Evolutionary conservation across 2,797 vertebrate genomes (phyloP).

Genomic region (Liasis olivaceus): DNA sequence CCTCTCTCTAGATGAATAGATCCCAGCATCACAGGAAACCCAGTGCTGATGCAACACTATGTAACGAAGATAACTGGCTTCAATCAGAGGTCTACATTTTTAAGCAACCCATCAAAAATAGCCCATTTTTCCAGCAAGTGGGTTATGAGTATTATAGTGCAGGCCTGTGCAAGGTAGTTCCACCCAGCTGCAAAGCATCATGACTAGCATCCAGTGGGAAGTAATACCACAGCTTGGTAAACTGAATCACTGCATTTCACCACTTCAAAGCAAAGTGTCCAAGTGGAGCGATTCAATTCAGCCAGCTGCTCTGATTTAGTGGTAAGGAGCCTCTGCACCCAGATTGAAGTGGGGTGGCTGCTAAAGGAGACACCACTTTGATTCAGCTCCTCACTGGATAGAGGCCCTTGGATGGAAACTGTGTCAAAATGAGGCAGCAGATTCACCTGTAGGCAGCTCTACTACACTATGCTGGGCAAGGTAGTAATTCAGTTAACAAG

Average conservation of each 20-base stretch:
- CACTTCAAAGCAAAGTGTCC: not conserved
- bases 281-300: not conserved
- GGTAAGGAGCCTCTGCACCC: not conserved
- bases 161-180: not conserved
- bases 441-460: not conserved
- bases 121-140: not conserved
- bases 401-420: not conserved
- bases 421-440: not conserved
- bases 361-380: no score
- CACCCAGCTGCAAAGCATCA: not conserved
- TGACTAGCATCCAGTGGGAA: not conserved
- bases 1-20: not conserved
- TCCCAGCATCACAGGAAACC: not conserved
- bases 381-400: not conserved
- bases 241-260: not conserved
- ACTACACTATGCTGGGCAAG: not conserved
- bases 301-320: not conserved
- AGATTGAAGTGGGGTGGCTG: no score
- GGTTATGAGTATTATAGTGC: not conserved
- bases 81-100: not conserved
- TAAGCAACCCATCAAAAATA: not conserved
- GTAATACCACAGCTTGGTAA: not conserved
- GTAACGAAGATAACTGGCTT: not conserved
- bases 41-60: not conserved
- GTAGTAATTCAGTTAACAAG: not conserved